These are phyloP conservation scores for Trogon surrucura DNA, from an alignment of 2,113 vertebrate genomes.

Conservation along the genomic window DNA sequence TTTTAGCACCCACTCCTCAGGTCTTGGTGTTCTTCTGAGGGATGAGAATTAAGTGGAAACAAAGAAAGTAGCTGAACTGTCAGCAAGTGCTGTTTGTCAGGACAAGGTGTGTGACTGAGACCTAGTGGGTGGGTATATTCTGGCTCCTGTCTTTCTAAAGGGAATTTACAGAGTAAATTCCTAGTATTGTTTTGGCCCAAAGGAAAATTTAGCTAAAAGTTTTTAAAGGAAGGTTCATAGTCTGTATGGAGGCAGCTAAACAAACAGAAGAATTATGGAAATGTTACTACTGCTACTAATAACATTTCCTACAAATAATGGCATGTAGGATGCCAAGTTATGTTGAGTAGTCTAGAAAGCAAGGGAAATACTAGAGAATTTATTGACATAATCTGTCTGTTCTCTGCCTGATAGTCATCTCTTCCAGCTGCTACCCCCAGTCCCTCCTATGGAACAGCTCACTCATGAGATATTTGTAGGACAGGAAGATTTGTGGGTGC, in stretches of 20 bases:
- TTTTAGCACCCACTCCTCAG: background rate
- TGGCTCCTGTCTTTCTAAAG: background rate
- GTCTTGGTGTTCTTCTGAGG: background rate
- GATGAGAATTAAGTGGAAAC: background rate
- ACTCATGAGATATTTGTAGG: background rate
- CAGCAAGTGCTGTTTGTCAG: background rate
- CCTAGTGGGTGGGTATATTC: background rate
- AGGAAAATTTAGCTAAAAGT: background rate
- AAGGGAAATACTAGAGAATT: background rate
- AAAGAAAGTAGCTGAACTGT: background rate
- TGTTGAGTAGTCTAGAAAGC: background rate
- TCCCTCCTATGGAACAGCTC: background rate
- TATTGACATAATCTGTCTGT: background rate
- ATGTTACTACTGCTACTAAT: background rate
- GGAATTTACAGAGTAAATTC: background rate
- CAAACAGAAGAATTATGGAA: background rate
- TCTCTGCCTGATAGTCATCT: background rate
- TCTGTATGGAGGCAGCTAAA: background rate
- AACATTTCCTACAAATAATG: background rate
- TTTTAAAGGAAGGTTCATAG: background rate
- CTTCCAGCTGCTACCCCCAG: background rate
- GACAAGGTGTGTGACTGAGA: background rate
- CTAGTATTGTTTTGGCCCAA: background rate
- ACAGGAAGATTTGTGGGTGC: background rate
- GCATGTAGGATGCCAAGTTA: background rate